These are phyloP conservation scores for Antennarius striatus DNA, from an alignment of 2,113 vertebrate genomes.

Conservation along the genomic window DNA sequence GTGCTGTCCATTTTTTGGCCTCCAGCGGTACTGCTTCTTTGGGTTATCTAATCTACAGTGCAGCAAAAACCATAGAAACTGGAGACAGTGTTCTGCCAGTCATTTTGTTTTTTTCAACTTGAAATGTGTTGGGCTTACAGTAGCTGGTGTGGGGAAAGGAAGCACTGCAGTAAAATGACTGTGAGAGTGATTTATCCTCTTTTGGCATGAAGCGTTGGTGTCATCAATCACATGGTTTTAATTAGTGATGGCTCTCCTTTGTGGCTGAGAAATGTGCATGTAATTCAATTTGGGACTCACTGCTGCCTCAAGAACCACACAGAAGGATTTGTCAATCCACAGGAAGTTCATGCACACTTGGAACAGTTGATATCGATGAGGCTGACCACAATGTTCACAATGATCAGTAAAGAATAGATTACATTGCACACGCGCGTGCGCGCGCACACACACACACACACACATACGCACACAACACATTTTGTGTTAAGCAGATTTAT, in stretches of 20 bases:
- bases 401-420: not conserved
- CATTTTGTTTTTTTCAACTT: conserved; percentile 36
- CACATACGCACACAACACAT: not conserved
- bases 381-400: not conserved
- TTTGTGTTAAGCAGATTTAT: not conserved
- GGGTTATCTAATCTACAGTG: conserved; percentile 26
- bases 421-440: not conserved
- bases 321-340: conserved; percentile 69
- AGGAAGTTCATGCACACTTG: conserved; percentile 62
- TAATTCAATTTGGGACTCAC: conserved; percentile 81
- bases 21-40: conserved; percentile 47
- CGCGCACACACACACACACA: too few relatives aligned
- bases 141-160: conserved; percentile 64
- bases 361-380: conserved; percentile 1
- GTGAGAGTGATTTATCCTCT: conserved; percentile 72
- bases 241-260: conserved; percentile 82
- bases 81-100: not conserved
- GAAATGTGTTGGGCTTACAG: conserved; percentile 72
- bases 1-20: conserved; percentile 46
- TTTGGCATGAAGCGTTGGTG: conserved; percentile 67
- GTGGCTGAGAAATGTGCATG: conserved; percentile 83
- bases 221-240: conserved; percentile 84
- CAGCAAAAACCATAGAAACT: conserved; percentile 19
- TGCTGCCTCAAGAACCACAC: conserved; percentile 66
- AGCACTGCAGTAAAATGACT: conserved; percentile 77